Base-by-base conservation (phyloP, 2,888 invertebrate genomes). In the Euplexia lucipara region DNA sequence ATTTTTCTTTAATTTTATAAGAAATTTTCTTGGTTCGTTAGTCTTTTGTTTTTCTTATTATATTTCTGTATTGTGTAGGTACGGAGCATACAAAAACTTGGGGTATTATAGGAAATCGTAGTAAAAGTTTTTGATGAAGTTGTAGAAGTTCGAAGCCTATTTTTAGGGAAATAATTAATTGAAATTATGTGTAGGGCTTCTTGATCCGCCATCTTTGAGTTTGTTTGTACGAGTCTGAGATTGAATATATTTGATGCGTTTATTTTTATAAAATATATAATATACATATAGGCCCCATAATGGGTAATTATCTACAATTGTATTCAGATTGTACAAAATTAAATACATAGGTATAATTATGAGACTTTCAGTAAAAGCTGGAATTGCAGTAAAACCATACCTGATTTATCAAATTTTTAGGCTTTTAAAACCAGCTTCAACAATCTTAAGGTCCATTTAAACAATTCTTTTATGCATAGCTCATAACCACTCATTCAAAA, bases 1-100 rank as follows among this genome's bases (percentile, higher is more conserved):
- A 54, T 73, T 56, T 67, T 78, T 67, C 51, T 44, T 66, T 16
- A 8, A 54, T 73, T n/a, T 59, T 58, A 10, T 16, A 8, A 32
- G 58, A 39, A 35, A 47, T 7, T 53, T 45, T 12, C 37, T 20
- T 49, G 34, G 18, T 39, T 9, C 16, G 9, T 26, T n/a, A 7
- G 20, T 20, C 3, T 45, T 57, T 45, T 14, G 14, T 20, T 57
- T 35, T 70, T 9, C 4, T 44, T 16, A 39, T 49, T 58, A 2
- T 49, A 47, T 41, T 45, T 59, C 1, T 47, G 20, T 2, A 20
- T n/a, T 45, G 34, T 56, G 12, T 45, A 34, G n/a, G n/a, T n/a
- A 0, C 0, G 7, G 9, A 34, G 35, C 18, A 18, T 26, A 16
- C 12, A 18, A 1, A 34, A 45, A 69, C 35, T 44, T 18, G 12